These are phyloP conservation scores for Molorchus minor DNA, from an alignment of 2,888 invertebrate genomes.

Conservation along the genomic window DNA sequence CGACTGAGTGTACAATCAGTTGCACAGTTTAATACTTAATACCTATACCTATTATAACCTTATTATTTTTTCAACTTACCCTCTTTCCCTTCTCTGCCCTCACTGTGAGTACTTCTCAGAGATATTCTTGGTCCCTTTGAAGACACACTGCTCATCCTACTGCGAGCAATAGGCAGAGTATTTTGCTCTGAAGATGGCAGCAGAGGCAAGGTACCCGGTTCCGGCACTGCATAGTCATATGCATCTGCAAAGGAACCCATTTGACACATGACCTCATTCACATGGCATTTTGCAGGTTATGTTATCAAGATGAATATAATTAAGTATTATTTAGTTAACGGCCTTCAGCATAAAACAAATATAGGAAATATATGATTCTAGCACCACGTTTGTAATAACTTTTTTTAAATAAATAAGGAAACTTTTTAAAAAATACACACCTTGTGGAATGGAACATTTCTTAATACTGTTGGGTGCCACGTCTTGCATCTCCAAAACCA, in stretches of 20 bases:
- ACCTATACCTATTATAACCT: background rate
- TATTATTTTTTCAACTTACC: constrained; percentile 54
- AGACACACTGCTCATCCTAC: constrained; percentile 60
- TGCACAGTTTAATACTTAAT: background rate
- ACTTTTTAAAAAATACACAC: no score
- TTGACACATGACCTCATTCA: no score
- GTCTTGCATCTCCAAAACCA: constrained; percentile 80
- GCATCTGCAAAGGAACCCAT: constrained; percentile 69
- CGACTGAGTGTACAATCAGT: background rate
- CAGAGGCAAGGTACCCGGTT: constrained; percentile 75
- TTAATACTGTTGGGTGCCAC: constrained; percentile 66
- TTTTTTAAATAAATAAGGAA: no score
- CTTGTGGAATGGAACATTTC: constrained; percentile 54
- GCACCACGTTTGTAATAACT: no score
- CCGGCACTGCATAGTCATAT: constrained; percentile 83
- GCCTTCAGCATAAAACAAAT: no score
- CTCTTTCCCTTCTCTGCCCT: constrained; percentile 65
- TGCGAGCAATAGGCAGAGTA: constrained; percentile 58
- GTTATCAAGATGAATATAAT: no score
- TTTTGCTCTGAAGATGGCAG: constrained; percentile 64
- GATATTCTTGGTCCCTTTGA: constrained; percentile 55
- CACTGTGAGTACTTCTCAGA: constrained; percentile 63
- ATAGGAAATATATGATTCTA: no score
- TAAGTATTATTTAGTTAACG: background rate
- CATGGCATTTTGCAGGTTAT: no score